Base-by-base conservation (phyloP, 1,140 invertebrate species). In the Bombus fervidus region DNA sequence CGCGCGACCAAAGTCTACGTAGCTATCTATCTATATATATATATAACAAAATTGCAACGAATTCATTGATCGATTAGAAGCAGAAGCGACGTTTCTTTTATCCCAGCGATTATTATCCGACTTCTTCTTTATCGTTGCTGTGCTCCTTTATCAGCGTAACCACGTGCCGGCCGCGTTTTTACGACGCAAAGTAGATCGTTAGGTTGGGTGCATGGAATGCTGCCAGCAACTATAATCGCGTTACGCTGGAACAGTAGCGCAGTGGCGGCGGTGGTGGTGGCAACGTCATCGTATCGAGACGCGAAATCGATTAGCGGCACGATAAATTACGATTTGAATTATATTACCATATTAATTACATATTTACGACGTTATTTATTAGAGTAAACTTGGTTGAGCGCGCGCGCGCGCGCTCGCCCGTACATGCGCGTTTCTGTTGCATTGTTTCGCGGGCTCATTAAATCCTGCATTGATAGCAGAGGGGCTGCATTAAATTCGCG, bases 331-430 rank as follows among this genome's bases (percentile, higher is more conserved):
- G 77, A 73, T 85, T 85, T 85, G 83, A 85, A 77, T 85, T 85
- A 85, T 85, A 85, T 85, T 85, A 85, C 83, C 83, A 47, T 85
- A 85, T 85, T 85, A 85, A 85, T 85, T 85, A 85, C 76, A 85
- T 85, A 85, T 85, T 85, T 85, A 85, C 72, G 83, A 80, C 68
- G 83, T 85, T 85, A 85, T 85, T 85, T 85, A 79, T 85, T 80
- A 31, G 76, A 25, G 9, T 15, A 25, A 10, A 31, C 8, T 3
- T 4, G 31, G 31, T 34, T 1, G 64, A n/a, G n/a, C 18, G 31
- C 72, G 22, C n/a, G n/a, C 39, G 68, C n/a, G 28, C 31, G 15
- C 57, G 25, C 28, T 5, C 41, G 6, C 57, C 9, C 0, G 41
- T 62, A n/a, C 59, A n/a, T 62, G 59, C 57, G 83, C 31, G 77